Evolutionary conservation across 2,113 vertebrate genomes (phyloP).

Genomic region (Lepidiolamprologus cunningtoni): DNA sequence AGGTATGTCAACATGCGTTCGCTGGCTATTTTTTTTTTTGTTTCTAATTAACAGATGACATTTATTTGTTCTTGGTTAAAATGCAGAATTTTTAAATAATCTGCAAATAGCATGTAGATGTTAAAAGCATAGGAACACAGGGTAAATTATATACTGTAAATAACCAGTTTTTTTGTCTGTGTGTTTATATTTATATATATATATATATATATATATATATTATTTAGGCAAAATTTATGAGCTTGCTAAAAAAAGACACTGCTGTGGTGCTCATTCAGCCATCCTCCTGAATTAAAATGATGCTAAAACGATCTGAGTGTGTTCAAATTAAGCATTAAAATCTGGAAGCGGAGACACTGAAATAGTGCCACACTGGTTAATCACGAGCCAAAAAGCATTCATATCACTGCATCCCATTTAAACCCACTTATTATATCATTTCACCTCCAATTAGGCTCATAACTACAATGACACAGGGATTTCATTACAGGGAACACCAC

Average conservation of each 20-base stretch:
- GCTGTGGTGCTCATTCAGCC: not conserved
- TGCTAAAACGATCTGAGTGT: constrained; percentile 2
- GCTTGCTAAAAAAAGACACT: not conserved
- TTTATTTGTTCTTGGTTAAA: not conserved
- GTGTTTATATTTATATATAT: not conserved
- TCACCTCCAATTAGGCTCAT: not conserved
- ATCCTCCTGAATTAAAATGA: not conserved
- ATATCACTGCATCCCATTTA: not conserved
- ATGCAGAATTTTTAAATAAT: not conserved
- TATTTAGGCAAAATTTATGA: not conserved
- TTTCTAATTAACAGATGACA: not conserved
- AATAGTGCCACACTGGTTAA: not conserved
- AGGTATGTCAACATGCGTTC: constrained; percentile 66
- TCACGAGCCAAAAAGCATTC: not conserved
- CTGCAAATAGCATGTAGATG: not conserved
- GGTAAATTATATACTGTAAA: not conserved
- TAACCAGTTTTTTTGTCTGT: not conserved
- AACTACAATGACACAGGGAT: not conserved
- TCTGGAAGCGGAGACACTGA: not conserved
- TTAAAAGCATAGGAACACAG: not conserved
- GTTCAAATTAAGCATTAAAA: constrained; percentile 12
- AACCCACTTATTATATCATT: not conserved
- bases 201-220: not conserved
- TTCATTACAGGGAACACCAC: not conserved
- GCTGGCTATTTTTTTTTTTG: not conserved